These are phyloP conservation scores for Gallinago undulata DNA, from an alignment of 2,113 vertebrate genomes.

Conservation along the genomic window DNA sequence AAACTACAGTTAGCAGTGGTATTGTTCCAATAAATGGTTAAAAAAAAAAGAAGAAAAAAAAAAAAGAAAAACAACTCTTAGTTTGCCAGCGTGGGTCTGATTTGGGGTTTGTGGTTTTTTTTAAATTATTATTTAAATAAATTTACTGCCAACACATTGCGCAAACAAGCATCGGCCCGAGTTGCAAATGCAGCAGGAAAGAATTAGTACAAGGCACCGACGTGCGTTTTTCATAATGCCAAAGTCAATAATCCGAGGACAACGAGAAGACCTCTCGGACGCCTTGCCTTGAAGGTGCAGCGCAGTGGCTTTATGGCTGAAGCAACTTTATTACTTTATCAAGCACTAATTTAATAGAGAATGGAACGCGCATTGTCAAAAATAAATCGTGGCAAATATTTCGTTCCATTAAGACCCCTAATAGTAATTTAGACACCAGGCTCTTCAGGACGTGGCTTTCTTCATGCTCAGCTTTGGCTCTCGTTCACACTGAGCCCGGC, in stretches of 20 bases:
- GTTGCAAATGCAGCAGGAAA: constrained; percentile 32
- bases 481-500: constrained; percentile 44
- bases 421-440: constrained; percentile 50
- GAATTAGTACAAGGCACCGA: constrained; percentile 1
- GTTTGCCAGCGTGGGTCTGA: neutral
- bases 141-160: neutral
- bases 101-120: neutral
- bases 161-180: neutral
- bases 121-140: neutral
- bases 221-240: constrained; percentile 31
- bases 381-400: constrained; percentile 55
- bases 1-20: neutral
- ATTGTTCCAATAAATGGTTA: constrained; percentile 34
- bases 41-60: neutral
- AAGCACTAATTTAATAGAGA: constrained; percentile 59
- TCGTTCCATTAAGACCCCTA: constrained; percentile 59
- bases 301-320: neutral
- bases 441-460: constrained; percentile 59
- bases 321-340: constrained; percentile 40
- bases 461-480: constrained; percentile 53
- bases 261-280: neutral
- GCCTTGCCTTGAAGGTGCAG: constrained; percentile 33
- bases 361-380: constrained; percentile 41
- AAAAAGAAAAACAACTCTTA: neutral
- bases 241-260: constrained; percentile 16